These are phyloP conservation scores for Girardinus metallicus DNA, from an alignment of 2,797 vertebrate species.

Conservation along the genomic window DNA sequence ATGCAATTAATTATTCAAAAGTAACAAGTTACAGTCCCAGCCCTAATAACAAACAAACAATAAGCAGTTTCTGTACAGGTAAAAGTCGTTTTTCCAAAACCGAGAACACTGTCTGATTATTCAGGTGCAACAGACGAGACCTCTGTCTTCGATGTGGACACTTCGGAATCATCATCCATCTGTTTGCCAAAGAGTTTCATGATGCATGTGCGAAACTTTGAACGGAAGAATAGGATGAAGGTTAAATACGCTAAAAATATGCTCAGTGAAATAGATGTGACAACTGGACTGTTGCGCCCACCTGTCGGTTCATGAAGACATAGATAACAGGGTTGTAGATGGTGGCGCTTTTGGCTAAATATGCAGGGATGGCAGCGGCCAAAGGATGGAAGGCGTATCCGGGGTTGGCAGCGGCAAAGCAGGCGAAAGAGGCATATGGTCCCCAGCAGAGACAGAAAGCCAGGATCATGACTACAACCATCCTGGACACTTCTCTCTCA, in stretches of 20 bases:
- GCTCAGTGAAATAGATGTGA: constrained; percentile 38
- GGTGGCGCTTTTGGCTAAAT: constrained; percentile 92
- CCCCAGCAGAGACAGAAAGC: constrained; percentile 88
- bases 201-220: constrained; percentile 88
- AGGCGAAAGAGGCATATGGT: constrained; percentile 86
- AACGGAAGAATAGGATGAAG: background rate
- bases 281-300: constrained; percentile 52
- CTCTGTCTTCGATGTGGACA: constrained; percentile 88
- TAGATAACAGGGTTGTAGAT: constrained; percentile 93
- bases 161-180: constrained; percentile 87
- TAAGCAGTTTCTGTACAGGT: constrained; percentile 66
- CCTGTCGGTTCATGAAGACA: constrained; percentile 92
- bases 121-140: constrained; percentile 89
- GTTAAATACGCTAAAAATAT: background rate
- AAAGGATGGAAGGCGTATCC: constrained; percentile 90
- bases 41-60: constrained; percentile 24
- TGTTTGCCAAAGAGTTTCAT: constrained; percentile 90
- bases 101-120: constrained; percentile 63
- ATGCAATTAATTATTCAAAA: too few species aligned
- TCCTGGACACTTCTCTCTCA: constrained; percentile 89
- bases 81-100: constrained; percentile 23
- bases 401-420: constrained; percentile 86
- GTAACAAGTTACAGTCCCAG: too few species aligned
- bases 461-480: constrained; percentile 89
- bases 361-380: constrained; percentile 86